Percentiles rank a stretch among this genome's conserved stretches.
Evolutionary conservation across 2,113 vertebrate genomes (phyloP).

Genomic region (Asarcornis scutulata): DNA sequence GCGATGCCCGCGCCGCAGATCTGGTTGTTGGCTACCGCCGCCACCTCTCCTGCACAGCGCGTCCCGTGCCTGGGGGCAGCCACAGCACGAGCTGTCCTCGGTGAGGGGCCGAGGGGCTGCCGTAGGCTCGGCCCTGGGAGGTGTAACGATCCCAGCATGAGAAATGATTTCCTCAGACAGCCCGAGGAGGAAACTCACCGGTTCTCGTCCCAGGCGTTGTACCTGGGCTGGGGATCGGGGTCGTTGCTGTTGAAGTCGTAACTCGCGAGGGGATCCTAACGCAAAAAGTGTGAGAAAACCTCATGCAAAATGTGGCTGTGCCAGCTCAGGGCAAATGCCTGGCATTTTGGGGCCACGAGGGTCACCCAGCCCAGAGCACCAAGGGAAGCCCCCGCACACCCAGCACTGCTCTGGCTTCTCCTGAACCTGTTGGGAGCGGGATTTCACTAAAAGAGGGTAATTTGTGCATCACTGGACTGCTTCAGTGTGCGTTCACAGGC

Average conservation of each 20-base stretch:
- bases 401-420: accelerated
- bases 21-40: constrained; percentile 70
- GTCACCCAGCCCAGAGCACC: accelerated
- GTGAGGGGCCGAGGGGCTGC: accelerated
- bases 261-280: constrained; percentile 81
- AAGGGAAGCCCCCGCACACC: not conserved
- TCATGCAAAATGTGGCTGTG: not conserved
- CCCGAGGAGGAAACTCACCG: constrained; percentile 56
- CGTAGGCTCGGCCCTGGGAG: accelerated
- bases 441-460: accelerated
- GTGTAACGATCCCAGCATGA: accelerated
- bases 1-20: constrained; percentile 76
- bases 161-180: no score
- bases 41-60: constrained; percentile 80
- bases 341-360: accelerated
- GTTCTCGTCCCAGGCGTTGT: constrained; percentile 63
- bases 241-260: constrained; percentile 79
- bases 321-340: not conserved
- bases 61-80: constrained; percentile 78
- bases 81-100: accelerated
- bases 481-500: accelerated
- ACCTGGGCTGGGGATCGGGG: constrained; percentile 79
- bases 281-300: not conserved
- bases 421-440: accelerated
- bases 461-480: accelerated